phyloP scores from a whole-genome alignment of 1,140 invertebrate genomes.

The Hyphantria cunea region DNA sequence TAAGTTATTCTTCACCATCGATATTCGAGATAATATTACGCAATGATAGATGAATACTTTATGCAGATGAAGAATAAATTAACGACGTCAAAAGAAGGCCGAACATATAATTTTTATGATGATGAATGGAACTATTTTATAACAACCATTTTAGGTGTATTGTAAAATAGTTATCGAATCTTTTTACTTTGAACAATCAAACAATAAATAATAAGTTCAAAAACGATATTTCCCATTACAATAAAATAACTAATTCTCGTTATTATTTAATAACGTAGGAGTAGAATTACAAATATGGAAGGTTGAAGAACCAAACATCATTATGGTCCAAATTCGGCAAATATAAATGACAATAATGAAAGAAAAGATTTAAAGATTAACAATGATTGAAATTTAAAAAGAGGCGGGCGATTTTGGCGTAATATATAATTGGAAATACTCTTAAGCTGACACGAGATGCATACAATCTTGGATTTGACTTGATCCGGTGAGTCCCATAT shows the following conservation, averaged over 20 bases:
- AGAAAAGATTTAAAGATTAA: slow-evolving; percentile 10
- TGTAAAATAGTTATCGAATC: too few relatives aligned
- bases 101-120: not conserved
- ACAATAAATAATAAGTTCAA: too few relatives aligned
- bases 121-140: not conserved
- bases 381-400: slow-evolving; percentile 15
- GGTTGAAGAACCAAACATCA: not conserved
- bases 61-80: slow-evolving; percentile 1
- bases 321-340: slow-evolving; percentile 5
- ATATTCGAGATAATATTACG: slow-evolving; percentile 16
- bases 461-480: not conserved
- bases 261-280: not conserved
- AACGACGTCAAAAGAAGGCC: slow-evolving; percentile 12
- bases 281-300: not conserved
- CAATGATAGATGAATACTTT: slow-evolving; percentile 25
- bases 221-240: too few relatives aligned
- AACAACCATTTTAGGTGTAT: too few relatives aligned
- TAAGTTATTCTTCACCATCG: slow-evolving; percentile 29
- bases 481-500: not conserved
- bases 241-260: too few relatives aligned
- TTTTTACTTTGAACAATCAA: too few relatives aligned
- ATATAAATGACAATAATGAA: slow-evolving; percentile 7
- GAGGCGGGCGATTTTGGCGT: not conserved
- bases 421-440: not conserved
- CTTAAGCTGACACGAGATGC: slow-evolving; percentile 17